A percentile compares a stretch with the other conserved stretches of the same genome.
These are phyloP conservation scores for Lagorchestes hirsutus DNA, from an alignment of 2,797 vertebrate genomes.

Conservation along the genomic window DNA sequence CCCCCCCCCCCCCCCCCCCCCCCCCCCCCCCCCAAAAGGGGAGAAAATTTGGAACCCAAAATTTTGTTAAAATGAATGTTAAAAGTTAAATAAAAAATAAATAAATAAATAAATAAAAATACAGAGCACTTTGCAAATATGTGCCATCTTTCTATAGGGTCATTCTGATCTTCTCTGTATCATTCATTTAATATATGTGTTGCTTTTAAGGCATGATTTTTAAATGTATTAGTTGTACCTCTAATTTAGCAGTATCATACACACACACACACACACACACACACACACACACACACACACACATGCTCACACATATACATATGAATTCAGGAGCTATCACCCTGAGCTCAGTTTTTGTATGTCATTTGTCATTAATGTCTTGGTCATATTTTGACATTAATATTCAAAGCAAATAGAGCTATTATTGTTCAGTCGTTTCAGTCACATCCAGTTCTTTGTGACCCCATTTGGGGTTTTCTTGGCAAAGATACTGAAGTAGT, in stretches of 20 bases:
- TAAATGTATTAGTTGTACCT: neutral
- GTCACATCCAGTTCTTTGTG: neutral
- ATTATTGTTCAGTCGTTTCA: neutral
- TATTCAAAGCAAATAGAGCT: neutral
- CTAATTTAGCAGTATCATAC: neutral
- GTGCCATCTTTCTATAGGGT: neutral
- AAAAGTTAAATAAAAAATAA: too few relatives aligned
- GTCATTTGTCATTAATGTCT: neutral
- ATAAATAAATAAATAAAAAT: neutral
- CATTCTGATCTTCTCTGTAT: neutral
- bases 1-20: too few relatives aligned
- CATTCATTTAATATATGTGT: neutral
- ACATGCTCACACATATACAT: too few relatives aligned
- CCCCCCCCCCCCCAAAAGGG: too few relatives aligned
- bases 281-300: fast-evolving
- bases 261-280: neutral
- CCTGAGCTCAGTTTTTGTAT: neutral
- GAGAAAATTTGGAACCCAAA: too few relatives aligned
- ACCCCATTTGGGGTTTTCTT: too few relatives aligned
- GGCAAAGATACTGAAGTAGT: too few relatives aligned
- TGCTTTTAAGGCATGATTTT: neutral
- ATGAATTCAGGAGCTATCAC: neutral
- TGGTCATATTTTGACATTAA: neutral
- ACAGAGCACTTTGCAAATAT: neutral
- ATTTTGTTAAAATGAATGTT: too few relatives aligned